Conservation (phyloP, 2,113 vertebrate species). For the Garra rufa region DNA sequence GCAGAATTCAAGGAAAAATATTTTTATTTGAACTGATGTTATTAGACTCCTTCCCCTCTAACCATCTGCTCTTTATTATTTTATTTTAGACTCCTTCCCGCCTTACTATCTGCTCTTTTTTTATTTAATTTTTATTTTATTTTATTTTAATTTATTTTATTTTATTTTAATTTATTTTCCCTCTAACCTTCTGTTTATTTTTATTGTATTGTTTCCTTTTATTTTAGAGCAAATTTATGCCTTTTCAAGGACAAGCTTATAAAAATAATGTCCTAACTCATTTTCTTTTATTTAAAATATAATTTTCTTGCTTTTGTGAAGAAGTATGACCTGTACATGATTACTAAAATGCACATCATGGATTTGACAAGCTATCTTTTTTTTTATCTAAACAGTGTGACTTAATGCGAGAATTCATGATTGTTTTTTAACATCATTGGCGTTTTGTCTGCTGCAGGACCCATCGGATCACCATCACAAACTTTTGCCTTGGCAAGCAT, state of each 20-base stretch:
- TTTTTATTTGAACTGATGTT: not conserved
- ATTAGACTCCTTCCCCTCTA: not conserved
- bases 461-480: conserved; percentile 97
- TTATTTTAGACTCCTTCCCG: too few species aligned
- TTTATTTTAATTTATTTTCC: too few species aligned
- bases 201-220: too few species aligned
- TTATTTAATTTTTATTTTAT: too few species aligned
- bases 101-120: too few species aligned
- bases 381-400: not conserved
- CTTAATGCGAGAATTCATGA: not conserved
- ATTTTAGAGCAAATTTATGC: too few species aligned
- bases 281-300: not conserved
- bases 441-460: conserved; percentile 77
- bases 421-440: not conserved
- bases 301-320: not conserved
- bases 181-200: too few species aligned
- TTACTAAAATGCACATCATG: not conserved
- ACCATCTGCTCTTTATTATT: too few species aligned
- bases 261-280: not conserved
- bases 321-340: not conserved
- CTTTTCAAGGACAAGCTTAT: not conserved
- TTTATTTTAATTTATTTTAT: not conserved
- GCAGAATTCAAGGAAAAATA: not conserved
- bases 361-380: not conserved
- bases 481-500: conserved; percentile 99